A percentile compares a stretch with the other conserved stretches of the same genome.
Conservation (phyloP, 92 coral and sea anemone genomes). For the Epizoanthus stellaris region DNA sequence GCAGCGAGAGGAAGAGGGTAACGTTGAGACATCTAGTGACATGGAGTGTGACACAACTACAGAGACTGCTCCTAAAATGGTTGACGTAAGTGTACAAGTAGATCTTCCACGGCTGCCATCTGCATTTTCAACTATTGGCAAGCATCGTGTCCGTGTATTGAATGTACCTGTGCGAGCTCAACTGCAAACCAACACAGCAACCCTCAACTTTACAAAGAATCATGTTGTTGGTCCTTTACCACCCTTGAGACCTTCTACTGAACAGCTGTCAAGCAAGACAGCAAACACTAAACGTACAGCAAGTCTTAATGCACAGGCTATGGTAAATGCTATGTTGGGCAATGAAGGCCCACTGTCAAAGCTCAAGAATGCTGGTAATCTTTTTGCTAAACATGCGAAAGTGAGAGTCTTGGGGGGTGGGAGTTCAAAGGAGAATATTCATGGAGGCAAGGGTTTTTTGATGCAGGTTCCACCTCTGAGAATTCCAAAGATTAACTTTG, state of each 20-base stretch:
- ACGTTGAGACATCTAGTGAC: slow-evolving; percentile 43
- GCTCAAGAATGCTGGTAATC: slow-evolving; percentile 64
- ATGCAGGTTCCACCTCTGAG: slow-evolving; percentile 64
- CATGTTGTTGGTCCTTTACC: slow-evolving; percentile 94
- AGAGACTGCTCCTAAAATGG: slow-evolving; percentile 73
- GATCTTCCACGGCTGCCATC: slow-evolving; percentile 82
- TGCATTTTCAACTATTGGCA: slow-evolving; percentile 43
- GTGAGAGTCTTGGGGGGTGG: slow-evolving; percentile 68
- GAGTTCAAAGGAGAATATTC: slow-evolving; percentile 53
- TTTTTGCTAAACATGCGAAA: slow-evolving; percentile 67
- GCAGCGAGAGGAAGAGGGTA: slow-evolving; percentile 45
- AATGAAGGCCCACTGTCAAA: slow-evolving; percentile 86
- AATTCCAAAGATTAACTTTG: slow-evolving; percentile 97
- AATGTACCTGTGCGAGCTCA: slow-evolving; percentile 94
- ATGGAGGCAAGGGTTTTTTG: slow-evolving; percentile 55
- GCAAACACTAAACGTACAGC: slow-evolving; percentile 93
- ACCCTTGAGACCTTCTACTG: slow-evolving; percentile 87
- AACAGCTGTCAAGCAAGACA: slow-evolving; percentile 84
- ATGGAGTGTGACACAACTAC: slow-evolving; percentile 74
- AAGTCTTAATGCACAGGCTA: slow-evolving; percentile 91
- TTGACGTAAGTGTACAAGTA: slow-evolving; percentile 95
- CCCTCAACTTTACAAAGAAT: slow-evolving; percentile 91
- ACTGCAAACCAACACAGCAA: slow-evolving; percentile 79
- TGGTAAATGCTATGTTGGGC: slow-evolving; percentile 90
- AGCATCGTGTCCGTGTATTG: slow-evolving; percentile 76